Base-by-base conservation (phyloP, 2,113 vertebrate species). In the Notarius quadriscutis region DNA sequence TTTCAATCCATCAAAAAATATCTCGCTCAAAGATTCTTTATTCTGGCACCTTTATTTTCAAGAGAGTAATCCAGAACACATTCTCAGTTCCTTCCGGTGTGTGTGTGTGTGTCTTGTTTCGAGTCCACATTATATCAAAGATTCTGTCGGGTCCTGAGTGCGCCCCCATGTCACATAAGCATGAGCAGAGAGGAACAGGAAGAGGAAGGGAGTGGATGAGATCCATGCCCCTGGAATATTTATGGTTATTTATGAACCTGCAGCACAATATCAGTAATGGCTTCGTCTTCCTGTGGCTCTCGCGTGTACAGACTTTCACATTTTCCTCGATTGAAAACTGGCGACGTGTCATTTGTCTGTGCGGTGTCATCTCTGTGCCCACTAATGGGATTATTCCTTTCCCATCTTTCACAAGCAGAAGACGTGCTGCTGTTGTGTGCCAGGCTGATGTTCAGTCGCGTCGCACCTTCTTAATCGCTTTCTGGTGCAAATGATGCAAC, bases 131-230 rank as follows among this genome's bases (percentile, higher is more conserved):
- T 92, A 93, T 92, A 89, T 90, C 93, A 93, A 91, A 92, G 94
- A 91, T 94, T 90, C 94, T 93, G 93, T 91, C 81, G 78, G 50
- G 90, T 78, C 88, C 92, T 84, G 91, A 22, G 85, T 90, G 93
- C 72, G 91, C 91, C 79, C 91, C 15, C 93, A 88, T 89, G 93
- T 89, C 93, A 93, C 90, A 91, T 91, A n/a, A 79, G 55, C 18
- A 62, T 85, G 60, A 88, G 84, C 81, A 81, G 89, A 77, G 75
- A 79, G 74, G 84, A 87, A 84, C 79, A 87, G 48, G 20, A 65
- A 62, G 83, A 83, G 85, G 78, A 84, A 60, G 83, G 77, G 79
- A 81, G 69, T 58, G 88, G 87, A 88, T 88, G 85, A 86, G 80
- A 87, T 63, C 83, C 63, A 53, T 77, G 81, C 51, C 60, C 83